Percentiles rank a stretch among this genome's conserved stretches.
Evolutionary conservation across 2,888 invertebrate genomes (phyloP).

Genomic region (Thecophora atra): DNA sequence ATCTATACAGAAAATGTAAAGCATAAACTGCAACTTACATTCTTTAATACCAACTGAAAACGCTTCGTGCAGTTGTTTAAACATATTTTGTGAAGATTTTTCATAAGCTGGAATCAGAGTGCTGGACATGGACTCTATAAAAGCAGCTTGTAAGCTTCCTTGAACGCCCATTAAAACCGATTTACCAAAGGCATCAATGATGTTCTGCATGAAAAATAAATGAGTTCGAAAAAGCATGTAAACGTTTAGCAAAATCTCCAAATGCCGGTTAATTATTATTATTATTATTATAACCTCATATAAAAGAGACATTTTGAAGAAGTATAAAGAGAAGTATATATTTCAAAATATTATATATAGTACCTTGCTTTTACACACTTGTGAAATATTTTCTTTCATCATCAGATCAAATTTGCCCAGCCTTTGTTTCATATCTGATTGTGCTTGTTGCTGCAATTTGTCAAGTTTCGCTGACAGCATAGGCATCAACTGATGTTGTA

Average conservation of each 20-base stretch:
- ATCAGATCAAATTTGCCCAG: conserved; percentile 77
- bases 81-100: conserved; percentile 85
- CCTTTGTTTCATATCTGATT: conserved; percentile 78
- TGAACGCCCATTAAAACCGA: conserved; percentile 77
- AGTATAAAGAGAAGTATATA: neutral
- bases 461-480: conserved; percentile 74
- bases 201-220: conserved; percentile 69
- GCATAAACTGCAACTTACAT: conserved; percentile 69
- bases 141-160: conserved; percentile 78
- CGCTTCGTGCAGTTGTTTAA: conserved; percentile 87
- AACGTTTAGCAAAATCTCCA: no score
- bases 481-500: conserved; percentile 69
- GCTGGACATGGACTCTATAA: conserved; percentile 80
- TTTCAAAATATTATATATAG: conserved; percentile 22
- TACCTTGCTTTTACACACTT: conserved; percentile 83
- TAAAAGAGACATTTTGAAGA: no score
- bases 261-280: no score
- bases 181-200: conserved; percentile 79
- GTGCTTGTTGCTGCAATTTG: conserved; percentile 77
- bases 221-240: no score
- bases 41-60: conserved; percentile 91
- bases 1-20: neutral
- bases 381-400: conserved; percentile 81
- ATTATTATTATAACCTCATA: no score
- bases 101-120: conserved; percentile 87